Percentiles rank a stretch among this genome's conserved stretches.
Conservation (phyloP, 2,113 vertebrate species). For the Kryptolebias marmoratus region DNA sequence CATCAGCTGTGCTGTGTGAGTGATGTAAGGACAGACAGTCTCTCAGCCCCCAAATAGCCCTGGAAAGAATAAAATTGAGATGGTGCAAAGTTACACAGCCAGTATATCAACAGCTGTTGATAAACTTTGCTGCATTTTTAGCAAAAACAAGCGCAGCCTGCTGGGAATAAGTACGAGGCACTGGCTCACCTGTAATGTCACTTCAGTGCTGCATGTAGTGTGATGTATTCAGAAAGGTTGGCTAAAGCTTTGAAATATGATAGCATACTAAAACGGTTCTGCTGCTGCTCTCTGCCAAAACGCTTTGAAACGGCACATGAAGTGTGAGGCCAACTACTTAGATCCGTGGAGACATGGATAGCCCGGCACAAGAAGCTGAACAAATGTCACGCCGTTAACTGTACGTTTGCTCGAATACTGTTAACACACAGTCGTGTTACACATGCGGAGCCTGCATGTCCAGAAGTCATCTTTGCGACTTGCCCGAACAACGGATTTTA, state of each 20-base stretch:
- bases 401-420: background rate
- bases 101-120: slow-evolving; percentile 35
- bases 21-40: slow-evolving; percentile 76
- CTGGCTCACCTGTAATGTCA: slow-evolving; percentile 25
- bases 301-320: slow-evolving; percentile 17
- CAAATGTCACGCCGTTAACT: background rate
- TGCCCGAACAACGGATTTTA: background rate
- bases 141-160: slow-evolving; percentile 35
- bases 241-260: slow-evolving; percentile 63
- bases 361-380: background rate
- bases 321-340: background rate
- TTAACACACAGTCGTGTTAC: slow-evolving; percentile 8
- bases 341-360: background rate
- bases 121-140: slow-evolving; percentile 42
- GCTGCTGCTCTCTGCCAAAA: slow-evolving; percentile 44
- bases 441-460: background rate
- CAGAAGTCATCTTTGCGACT: background rate
- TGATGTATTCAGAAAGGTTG: slow-evolving; percentile 44
- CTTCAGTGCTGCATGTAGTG: slow-evolving; percentile 48
- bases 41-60: slow-evolving; percentile 70
- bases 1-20: slow-evolving; percentile 73
- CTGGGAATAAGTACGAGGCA: slow-evolving; percentile 1
- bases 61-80: slow-evolving; percentile 77
- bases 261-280: slow-evolving; percentile 37
- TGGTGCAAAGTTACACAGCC: slow-evolving; percentile 52